These are phyloP conservation scores for Seriola rivoliana DNA, from an alignment of 2,113 vertebrate genomes.

Conservation along the genomic window DNA sequence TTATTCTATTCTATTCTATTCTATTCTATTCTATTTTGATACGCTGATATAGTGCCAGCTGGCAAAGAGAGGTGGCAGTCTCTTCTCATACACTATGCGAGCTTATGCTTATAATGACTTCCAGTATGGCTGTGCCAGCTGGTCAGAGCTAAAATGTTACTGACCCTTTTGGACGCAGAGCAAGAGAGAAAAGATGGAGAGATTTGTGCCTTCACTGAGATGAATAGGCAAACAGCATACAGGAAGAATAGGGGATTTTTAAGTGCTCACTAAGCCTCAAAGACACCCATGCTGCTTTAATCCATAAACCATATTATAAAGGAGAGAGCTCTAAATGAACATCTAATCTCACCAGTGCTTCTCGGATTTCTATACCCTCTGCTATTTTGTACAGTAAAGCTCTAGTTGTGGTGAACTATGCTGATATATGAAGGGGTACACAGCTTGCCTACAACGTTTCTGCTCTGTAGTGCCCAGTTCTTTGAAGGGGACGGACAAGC, in stretches of 20 bases:
- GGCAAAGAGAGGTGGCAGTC: slow-evolving; percentile 43
- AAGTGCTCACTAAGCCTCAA: slow-evolving; percentile 75
- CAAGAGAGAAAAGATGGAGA: slow-evolving; percentile 53
- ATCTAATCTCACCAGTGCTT: slow-evolving; percentile 68
- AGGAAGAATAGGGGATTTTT: slow-evolving; percentile 66
- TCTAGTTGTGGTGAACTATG: background rate
- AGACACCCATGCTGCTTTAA: slow-evolving; percentile 72
- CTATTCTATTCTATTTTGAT: slow-evolving; percentile 4
- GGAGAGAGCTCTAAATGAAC: slow-evolving; percentile 70
- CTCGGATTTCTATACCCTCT: slow-evolving; percentile 22
- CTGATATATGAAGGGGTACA: background rate
- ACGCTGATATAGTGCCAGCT: slow-evolving; percentile 31
- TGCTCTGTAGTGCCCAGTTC: background rate
- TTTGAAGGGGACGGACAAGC: background rate
- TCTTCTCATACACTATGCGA: slow-evolving; percentile 27
- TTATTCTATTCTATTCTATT: slow-evolving; percentile 6
- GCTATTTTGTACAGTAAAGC: slow-evolving; percentile 14
- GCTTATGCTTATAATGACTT: slow-evolving; percentile 68
- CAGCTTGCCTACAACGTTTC: background rate
- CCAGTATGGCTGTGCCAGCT: slow-evolving; percentile 62
- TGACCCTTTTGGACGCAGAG: slow-evolving; percentile 50
- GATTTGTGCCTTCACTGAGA: slow-evolving; percentile 70
- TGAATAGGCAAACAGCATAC: slow-evolving; percentile 57
- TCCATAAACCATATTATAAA: slow-evolving; percentile 68
- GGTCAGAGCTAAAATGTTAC: slow-evolving; percentile 61